A percentile compares a stretch with the other conserved stretches of the same genome.
phyloP scores from a whole-genome alignment of 2,113 vertebrate species.

The Salvator merianae region DNA sequence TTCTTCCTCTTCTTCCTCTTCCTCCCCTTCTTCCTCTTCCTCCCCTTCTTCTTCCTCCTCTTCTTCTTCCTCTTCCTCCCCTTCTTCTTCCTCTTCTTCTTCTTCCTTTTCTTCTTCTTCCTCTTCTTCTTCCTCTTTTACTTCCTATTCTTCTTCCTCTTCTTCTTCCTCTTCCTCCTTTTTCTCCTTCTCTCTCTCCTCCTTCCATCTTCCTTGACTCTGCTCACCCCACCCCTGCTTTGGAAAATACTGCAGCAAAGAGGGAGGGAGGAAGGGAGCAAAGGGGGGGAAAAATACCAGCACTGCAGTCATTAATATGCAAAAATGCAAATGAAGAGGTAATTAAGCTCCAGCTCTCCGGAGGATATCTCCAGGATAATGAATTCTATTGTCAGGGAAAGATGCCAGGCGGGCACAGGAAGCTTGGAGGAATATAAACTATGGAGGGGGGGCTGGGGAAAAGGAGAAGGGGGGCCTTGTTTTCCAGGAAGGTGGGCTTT shows the following conservation, averaged over 20 bases:
- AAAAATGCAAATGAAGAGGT: constrained; percentile 79
- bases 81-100: no score
- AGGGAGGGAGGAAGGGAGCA: not conserved
- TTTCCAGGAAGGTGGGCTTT: not conserved
- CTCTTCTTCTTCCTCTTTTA: no score
- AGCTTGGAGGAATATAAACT: constrained; percentile 66
- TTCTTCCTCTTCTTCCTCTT: no score
- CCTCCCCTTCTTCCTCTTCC: no score
- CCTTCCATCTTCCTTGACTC: no score
- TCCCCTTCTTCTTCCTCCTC: no score
- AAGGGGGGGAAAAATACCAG: constrained; percentile 68
- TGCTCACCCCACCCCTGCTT: constrained; percentile 50
- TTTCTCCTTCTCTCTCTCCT: no score
- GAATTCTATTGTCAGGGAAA: constrained; percentile 67
- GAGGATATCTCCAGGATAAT: constrained; percentile 71
- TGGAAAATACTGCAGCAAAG: constrained; percentile 67
- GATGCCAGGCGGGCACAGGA: constrained; percentile 60
- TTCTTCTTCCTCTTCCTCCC: no score
- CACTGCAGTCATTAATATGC: constrained; percentile 76
- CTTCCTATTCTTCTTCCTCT: no score
- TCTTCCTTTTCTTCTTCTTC: no score
- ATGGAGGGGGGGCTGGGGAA: constrained; percentile 36
- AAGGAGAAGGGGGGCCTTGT: not conserved
- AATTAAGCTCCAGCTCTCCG: constrained; percentile 72
- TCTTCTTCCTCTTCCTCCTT: no score